These are phyloP conservation scores for Trissolcus brochymenae DNA, from an alignment of 2,888 invertebrate species.

Conservation along the genomic window DNA sequence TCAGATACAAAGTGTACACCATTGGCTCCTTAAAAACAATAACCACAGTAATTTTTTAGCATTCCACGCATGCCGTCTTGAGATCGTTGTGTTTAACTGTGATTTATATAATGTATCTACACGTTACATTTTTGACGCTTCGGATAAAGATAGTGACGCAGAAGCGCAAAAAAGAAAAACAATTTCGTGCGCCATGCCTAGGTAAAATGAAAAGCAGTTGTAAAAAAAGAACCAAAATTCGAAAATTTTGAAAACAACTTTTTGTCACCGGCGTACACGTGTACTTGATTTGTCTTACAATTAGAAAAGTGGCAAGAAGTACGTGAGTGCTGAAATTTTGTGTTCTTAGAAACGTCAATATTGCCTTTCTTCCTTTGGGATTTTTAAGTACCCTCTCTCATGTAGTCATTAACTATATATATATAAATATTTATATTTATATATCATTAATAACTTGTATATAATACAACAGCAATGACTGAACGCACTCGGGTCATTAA, in stretches of 20 bases:
- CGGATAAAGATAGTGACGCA: conserved; percentile 40
- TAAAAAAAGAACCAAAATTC: not conserved
- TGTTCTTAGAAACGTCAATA: conserved; percentile 21
- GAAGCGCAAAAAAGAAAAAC: conserved; percentile 50
- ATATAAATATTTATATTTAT: conserved; percentile 53
- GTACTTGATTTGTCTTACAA: conserved; percentile 43
- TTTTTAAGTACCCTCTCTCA: conserved; percentile 51
- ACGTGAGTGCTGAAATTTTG: conserved; percentile 33
- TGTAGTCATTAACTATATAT: conserved; percentile 58
- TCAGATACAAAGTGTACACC: conserved; percentile 50
- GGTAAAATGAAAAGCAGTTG: conserved; percentile 38
- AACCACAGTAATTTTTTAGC: conserved; percentile 60
- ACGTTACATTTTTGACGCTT: conserved; percentile 62
- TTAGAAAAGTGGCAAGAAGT: conserved; percentile 52
- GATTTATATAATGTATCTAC: conserved; percentile 75
- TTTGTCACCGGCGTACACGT: conserved; percentile 12
- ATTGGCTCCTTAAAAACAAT: conserved; percentile 59
- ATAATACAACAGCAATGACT: conserved; percentile 71
- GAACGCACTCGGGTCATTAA: conserved; percentile 54
- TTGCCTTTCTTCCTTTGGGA: conserved; percentile 32
- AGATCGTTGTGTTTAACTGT: conserved; percentile 76
- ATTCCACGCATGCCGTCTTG: conserved; percentile 71
- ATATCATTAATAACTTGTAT: conserved; percentile 65
- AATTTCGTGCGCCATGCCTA: conserved; percentile 17
- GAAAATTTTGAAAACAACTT: conserved; percentile 1